Evolutionary conservation across 2,888 invertebrate species (phyloP).

Genomic region (Beris chalybata): DNA sequence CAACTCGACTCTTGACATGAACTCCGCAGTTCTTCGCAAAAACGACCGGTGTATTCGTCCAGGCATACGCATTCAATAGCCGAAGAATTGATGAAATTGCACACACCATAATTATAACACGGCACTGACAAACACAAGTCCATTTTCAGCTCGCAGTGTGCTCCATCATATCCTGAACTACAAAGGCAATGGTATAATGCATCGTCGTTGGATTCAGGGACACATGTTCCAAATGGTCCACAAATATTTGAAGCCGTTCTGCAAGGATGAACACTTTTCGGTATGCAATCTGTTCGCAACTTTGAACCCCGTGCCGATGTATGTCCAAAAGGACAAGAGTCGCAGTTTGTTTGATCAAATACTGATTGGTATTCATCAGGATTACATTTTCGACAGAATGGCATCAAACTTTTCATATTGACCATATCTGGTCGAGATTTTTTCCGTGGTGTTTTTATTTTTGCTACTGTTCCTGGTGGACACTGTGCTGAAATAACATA

Average conservation of each 20-base stretch:
- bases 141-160: slow-evolving; percentile 58
- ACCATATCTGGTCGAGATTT: slow-evolving; percentile 33
- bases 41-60: slow-evolving; percentile 57
- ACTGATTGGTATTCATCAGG: slow-evolving; percentile 63
- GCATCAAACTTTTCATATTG: slow-evolving; percentile 57
- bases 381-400: slow-evolving; percentile 62
- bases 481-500: slow-evolving; percentile 58
- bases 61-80: slow-evolving; percentile 57
- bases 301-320: slow-evolving; percentile 58
- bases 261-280: slow-evolving; percentile 58
- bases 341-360: slow-evolving; percentile 62
- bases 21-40: slow-evolving; percentile 56
- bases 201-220: slow-evolving; percentile 46
- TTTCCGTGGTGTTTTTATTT: slow-evolving; percentile 49
- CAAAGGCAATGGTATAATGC: slow-evolving; percentile 58
- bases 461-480: slow-evolving; percentile 59
- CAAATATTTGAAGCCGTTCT: slow-evolving; percentile 40
- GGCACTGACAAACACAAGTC: slow-evolving; percentile 59
- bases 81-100: slow-evolving; percentile 48
- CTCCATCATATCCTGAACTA: slow-evolving; percentile 58
- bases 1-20: slow-evolving; percentile 48
- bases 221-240: slow-evolving; percentile 49
- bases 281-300: slow-evolving; percentile 55
- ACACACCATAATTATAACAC: slow-evolving; percentile 61
- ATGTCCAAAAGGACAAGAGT: slow-evolving; percentile 60